These are phyloP conservation scores for Cartodere bifasciata DNA, from an alignment of 2,888 invertebrate genomes.

Conservation along the genomic window DNA sequence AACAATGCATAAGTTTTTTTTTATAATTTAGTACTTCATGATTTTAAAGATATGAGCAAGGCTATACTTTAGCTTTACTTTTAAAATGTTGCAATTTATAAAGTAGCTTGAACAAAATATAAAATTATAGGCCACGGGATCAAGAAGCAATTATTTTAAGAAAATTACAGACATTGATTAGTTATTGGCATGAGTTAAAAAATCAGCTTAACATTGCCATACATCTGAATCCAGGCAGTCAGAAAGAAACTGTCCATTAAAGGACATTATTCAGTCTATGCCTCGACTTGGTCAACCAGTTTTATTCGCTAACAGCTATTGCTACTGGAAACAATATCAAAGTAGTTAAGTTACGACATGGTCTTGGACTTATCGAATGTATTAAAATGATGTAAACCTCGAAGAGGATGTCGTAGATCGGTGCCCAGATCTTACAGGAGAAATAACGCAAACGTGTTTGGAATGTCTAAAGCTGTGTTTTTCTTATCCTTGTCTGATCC, in stretches of 20 bases:
- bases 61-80: not conserved
- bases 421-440: conserved; percentile 21
- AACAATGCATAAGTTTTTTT: too few relatives aligned
- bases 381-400: conserved; percentile 7
- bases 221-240: conserved; percentile 19
- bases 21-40: too few relatives aligned
- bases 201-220: conserved; percentile 25
- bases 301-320: conserved; percentile 31
- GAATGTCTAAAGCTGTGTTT: conserved; percentile 25
- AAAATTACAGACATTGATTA: conserved; percentile 26
- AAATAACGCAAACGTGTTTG: conserved; percentile 28
- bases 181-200: conserved; percentile 25
- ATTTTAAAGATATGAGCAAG: too few relatives aligned
- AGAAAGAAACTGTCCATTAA: conserved; percentile 11
- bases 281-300: conserved; percentile 24
- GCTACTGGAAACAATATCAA: conserved; percentile 28
- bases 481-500: conserved; percentile 18
- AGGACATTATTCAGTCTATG: conserved; percentile 9
- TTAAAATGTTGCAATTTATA: conserved; percentile 9
- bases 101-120: conserved; percentile 18
- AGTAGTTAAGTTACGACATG: conserved; percentile 19
- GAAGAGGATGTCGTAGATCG: conserved; percentile 18
- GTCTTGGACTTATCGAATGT: conserved; percentile 2
- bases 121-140: conserved; percentile 19
- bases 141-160: conserved; percentile 21